Evolutionary conservation across 2,888 invertebrate genomes (phyloP).

Genomic region (Branchipolynoe longqiensis): DNA sequence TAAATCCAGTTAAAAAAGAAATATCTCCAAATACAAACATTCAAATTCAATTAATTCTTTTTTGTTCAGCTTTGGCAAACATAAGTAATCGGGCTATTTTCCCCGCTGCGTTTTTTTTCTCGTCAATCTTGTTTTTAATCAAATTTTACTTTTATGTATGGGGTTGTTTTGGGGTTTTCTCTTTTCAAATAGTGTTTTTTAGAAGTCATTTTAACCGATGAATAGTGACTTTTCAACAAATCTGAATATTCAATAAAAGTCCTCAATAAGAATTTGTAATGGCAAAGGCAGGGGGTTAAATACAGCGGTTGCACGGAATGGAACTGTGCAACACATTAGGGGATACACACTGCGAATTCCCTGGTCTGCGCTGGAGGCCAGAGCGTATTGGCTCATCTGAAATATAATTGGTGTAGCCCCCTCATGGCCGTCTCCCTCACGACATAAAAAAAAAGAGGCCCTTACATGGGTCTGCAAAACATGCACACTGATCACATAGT

Average conservation of each 20-base stretch:
- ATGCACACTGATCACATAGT: slow-evolving; percentile 48
- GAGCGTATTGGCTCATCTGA: slow-evolving; percentile 43
- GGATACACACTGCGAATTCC: slow-evolving; percentile 55
- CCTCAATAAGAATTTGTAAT: too few relatives aligned
- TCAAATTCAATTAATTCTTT: too few relatives aligned
- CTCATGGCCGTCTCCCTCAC: slow-evolving; percentile 1
- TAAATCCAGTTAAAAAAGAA: background rate
- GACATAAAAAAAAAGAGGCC: slow-evolving; percentile 41
- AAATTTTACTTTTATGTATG: background rate
- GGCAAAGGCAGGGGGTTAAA: slow-evolving; percentile 27
- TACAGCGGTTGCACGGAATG: slow-evolving; percentile 32
- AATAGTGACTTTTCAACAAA: too few relatives aligned
- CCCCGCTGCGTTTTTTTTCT: background rate
- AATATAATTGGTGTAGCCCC: slow-evolving; percentile 47
- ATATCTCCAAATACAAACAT: too few relatives aligned
- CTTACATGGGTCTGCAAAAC: slow-evolving; percentile 49
- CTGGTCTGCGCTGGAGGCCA: slow-evolving; percentile 12
- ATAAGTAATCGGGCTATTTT: background rate
- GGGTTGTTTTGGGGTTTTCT: background rate
- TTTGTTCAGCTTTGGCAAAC: too few relatives aligned
- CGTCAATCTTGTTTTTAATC: background rate
- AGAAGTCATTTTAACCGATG: too few relatives aligned
- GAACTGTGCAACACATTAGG: slow-evolving; percentile 32
- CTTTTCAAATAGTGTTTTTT: too few relatives aligned
- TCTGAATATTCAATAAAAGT: too few relatives aligned